Percentiles rank a stretch among this genome's conserved stretches.
These are phyloP conservation scores for Papilio polyxenes DNA, from an alignment of 1,140 invertebrate species.

Conservation along the genomic window DNA sequence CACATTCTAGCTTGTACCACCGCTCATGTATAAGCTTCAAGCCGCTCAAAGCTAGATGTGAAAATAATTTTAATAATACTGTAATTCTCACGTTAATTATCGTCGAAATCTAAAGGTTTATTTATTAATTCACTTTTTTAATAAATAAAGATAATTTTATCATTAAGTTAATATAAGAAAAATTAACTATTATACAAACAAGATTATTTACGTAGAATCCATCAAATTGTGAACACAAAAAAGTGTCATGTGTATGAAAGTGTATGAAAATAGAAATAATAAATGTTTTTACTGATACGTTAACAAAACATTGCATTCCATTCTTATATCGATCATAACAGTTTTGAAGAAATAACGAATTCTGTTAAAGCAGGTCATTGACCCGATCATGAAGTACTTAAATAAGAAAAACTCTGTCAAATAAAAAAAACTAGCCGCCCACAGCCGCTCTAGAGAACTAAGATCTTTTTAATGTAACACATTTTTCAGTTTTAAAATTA, in stretches of 20 bases:
- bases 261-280: constrained; percentile 13
- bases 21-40: background rate
- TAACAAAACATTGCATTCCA: constrained; percentile 18
- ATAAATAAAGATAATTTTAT: background rate
- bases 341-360: background rate
- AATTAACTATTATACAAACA: too few relatives aligned
- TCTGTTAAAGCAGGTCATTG: background rate
- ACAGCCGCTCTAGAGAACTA: background rate
- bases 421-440: background rate
- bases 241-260: too few relatives aligned
- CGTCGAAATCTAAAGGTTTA: too few relatives aligned
- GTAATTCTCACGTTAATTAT: background rate
- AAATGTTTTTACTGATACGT: background rate
- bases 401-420: constrained; percentile 6
- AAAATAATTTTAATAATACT: background rate
- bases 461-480: constrained; percentile 22
- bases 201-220: too few relatives aligned
- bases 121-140: background rate
- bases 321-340: background rate
- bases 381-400: background rate
- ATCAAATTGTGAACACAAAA: background rate
- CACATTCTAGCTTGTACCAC: background rate
- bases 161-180: too few relatives aligned
- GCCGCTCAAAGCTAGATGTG: background rate
- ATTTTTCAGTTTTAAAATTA: constrained; percentile 22